Evolutionary conservation across 2,888 invertebrate genomes (phyloP).

Genomic region (Agrochola lota): DNA sequence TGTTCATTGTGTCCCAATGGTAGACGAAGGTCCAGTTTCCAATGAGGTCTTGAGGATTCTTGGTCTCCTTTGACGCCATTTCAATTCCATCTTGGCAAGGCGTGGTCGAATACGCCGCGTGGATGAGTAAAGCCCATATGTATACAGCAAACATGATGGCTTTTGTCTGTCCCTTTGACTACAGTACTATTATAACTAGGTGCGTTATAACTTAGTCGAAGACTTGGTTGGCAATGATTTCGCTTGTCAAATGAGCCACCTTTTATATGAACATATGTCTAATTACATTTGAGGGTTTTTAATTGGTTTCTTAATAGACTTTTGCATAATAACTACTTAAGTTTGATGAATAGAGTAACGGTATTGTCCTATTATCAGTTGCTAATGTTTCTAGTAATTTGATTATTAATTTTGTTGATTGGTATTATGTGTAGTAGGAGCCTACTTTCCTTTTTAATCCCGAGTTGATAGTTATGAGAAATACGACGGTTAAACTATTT

Average conservation of each 20-base stretch:
- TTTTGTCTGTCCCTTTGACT: not conserved
- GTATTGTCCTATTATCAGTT: not conserved
- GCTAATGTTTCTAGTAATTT: constrained; percentile 5
- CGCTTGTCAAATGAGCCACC: not conserved
- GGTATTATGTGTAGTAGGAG: not conserved
- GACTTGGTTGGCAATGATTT: not conserved
- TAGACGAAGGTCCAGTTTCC: constrained; percentile 61
- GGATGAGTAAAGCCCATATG: constrained; percentile 33
- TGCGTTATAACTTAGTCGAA: not conserved
- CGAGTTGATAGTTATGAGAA: not conserved
- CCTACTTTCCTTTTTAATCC: not conserved
- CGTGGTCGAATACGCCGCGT: constrained; percentile 5
- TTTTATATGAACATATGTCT: not conserved
- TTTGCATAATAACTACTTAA: not conserved
- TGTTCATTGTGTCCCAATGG: constrained; percentile 53
- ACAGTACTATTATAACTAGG: too few species aligned
- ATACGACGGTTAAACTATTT: not conserved
- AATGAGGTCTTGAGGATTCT: constrained; percentile 32
- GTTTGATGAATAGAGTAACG: not conserved
- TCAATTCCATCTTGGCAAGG: constrained; percentile 47
- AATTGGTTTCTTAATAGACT: not conserved
- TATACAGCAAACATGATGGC: constrained; percentile 33
- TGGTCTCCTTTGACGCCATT: constrained; percentile 32
- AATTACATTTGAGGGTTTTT: not conserved
- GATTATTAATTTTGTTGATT: not conserved